These are phyloP conservation scores for Furnarius figulus DNA, from an alignment of 2,113 vertebrate species.

Conservation along the genomic window DNA sequence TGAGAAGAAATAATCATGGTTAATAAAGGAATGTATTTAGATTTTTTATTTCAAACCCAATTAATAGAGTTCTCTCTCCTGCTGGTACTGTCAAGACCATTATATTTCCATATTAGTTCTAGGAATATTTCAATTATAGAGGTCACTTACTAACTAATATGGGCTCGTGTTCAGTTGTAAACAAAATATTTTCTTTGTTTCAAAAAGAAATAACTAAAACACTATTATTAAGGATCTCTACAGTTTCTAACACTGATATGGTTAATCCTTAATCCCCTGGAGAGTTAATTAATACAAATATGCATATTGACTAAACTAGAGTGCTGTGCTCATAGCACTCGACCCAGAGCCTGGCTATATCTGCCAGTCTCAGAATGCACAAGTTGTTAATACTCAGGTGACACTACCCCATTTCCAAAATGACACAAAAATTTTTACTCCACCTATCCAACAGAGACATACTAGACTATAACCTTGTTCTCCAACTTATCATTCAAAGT, in stretches of 20 bases:
- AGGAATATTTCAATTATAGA: neutral
- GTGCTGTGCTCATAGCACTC: neutral
- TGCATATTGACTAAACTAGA: neutral
- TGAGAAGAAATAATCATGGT: neutral
- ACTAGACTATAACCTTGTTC: neutral
- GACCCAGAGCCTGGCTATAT: neutral
- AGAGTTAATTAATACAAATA: conserved; percentile 11
- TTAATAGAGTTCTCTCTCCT: neutral
- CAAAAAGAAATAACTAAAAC: neutral
- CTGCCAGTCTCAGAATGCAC: neutral
- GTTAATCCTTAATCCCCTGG: neutral
- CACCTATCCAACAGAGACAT: neutral
- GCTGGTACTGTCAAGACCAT: neutral
- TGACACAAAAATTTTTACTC: neutral
- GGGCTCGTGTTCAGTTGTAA: neutral
- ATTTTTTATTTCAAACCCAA: neutral
- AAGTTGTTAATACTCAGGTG: neutral
- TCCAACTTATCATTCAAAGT: neutral
- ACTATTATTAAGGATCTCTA: neutral
- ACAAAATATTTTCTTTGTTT: neutral
- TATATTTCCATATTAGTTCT: neutral
- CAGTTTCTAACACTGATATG: neutral
- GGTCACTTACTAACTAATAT: neutral
- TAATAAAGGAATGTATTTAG: neutral
- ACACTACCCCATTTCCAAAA: neutral